phyloP scores from a whole-genome alignment of 2,888 invertebrate genomes.

The Anarsia innoxiella region DNA sequence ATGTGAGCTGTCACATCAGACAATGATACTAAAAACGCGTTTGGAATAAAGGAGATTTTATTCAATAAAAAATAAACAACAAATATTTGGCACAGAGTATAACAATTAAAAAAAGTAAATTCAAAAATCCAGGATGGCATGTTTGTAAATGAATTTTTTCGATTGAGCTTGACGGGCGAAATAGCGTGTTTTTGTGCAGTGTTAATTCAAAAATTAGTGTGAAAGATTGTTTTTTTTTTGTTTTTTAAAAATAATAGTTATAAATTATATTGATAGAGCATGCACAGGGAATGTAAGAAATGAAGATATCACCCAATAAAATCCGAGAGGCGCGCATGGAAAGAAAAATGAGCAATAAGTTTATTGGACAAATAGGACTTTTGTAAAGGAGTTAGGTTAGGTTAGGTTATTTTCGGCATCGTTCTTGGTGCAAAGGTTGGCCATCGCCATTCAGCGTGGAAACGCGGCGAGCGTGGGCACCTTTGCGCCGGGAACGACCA shows the following conservation, averaged over 20 bases:
- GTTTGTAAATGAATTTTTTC: conserved; percentile 72
- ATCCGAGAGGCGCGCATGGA: conserved; percentile 70
- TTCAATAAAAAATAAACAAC: conserved; percentile 2
- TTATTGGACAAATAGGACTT: conserved; percentile 31
- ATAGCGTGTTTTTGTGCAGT: conserved; percentile 63
- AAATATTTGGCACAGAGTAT: background rate
- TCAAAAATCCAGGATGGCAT: conserved; percentile 62
- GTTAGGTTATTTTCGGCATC: too few relatives aligned
- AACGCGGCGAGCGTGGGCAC: too few relatives aligned
- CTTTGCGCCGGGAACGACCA: too few relatives aligned
- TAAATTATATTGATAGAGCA: conserved; percentile 3
- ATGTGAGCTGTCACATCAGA: conserved; percentile 73
- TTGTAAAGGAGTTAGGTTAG: too few relatives aligned
- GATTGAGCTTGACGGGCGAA: conserved; percentile 66
- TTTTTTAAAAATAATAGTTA: conserved; percentile 22
- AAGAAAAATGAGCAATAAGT: conserved; percentile 62
- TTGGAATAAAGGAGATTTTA: background rate
- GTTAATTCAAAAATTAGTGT: conserved; percentile 20
- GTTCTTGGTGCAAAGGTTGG: too few relatives aligned
- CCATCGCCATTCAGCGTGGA: too few relatives aligned
- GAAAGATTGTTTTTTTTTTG: too few relatives aligned
- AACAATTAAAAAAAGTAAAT: conserved; percentile 9
- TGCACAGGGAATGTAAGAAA: conserved; percentile 8
- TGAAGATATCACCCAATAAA: conserved; percentile 52
- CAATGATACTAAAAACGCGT: conserved; percentile 54